Evolutionary conservation across 2,113 vertebrate species (phyloP), one percentile per base, ranked within the genome.

Genomic region (Tetraodon nigroviridis): DNA sequence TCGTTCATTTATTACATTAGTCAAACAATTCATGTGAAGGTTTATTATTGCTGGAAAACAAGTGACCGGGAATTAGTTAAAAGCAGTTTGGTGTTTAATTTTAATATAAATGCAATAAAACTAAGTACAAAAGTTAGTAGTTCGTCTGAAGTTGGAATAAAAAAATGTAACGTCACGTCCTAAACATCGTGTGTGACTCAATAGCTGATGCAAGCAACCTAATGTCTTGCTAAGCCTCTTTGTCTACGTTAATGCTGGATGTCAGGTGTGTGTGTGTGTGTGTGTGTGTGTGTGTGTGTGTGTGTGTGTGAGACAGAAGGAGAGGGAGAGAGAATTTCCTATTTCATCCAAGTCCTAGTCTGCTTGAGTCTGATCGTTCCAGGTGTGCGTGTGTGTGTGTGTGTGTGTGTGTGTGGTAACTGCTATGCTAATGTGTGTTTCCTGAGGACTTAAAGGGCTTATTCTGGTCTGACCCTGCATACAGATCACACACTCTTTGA

Each of bases 381-480:
- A 84, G 75, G 83, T 87, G 24, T 27, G 7, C 1, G 24, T 27
- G 24, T 27, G 82, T 86, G 76, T 61, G 63, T 67, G 65, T 69
- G 61, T 73, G 60, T 62, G 67, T 71, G 56, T 58, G 61, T 66
- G 71, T 73, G 74, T 72, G 81, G 64, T 64, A 50, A 69, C 62
- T 59, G 60, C 79, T 86, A 88, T 89, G 86, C 80, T 88, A 87
- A 88, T 89, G 74, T 75, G 55, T 88, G 84, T 89, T 88, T 85
- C 84, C 85, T 65, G 80, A 85, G 81, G 87, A 87, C 81, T 89
- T 87, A 87, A 82, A 87, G 83, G 83, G 85, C 86, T 89, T 87
- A 87, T 76, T 78, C 73, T 80, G 71, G 66, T 83, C 85, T 87
- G 86, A 89, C 85, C 87, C 85, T 87, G 85, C 87, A 89, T 89